Evolutionary conservation across 2,797 vertebrate genomes (phyloP).

Genomic region (Chanos chanos): DNA sequence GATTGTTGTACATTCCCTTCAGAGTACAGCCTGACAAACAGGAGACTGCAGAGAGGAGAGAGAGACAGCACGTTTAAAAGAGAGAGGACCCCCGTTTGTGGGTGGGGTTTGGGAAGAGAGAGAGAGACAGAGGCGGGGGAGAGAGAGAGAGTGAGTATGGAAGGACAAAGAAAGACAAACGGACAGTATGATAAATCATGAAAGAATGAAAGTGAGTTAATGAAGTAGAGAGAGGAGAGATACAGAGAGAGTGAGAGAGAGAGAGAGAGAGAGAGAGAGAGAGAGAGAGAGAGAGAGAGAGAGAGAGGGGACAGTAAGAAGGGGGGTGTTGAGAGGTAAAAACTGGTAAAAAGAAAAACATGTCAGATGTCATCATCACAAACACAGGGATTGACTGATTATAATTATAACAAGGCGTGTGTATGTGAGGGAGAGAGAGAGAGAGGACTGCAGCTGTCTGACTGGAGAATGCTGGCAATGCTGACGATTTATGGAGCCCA

Average conservation of each 20-base stretch:
- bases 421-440: conserved; percentile 7
- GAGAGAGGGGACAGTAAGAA: conserved; percentile 13
- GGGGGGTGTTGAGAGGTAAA: background rate
- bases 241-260: conserved; percentile 16
- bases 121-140: conserved; percentile 11
- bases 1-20: conserved; percentile 69
- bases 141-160: conserved; percentile 20
- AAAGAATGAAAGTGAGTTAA: too few relatives aligned
- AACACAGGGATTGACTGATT: background rate
- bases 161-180: conserved; percentile 22
- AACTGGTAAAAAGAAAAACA: background rate
- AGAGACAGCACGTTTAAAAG: conserved; percentile 33
- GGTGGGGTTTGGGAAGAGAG: conserved; percentile 9
- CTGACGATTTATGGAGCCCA: conserved; percentile 65
- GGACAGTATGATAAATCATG: too few relatives aligned
- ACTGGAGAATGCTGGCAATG: conserved; percentile 46
- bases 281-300: conserved; percentile 18
- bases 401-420: conserved; percentile 3
- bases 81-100: conserved; percentile 7
- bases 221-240: conserved; percentile 1
- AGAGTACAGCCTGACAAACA: conserved; percentile 28
- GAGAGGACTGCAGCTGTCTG: conserved; percentile 32
- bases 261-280: conserved; percentile 24
- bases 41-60: conserved; percentile 26
- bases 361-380: background rate